These are phyloP conservation scores for Thaleichthys pacificus DNA, from an alignment of 2,797 vertebrate species.

Conservation along the genomic window DNA sequence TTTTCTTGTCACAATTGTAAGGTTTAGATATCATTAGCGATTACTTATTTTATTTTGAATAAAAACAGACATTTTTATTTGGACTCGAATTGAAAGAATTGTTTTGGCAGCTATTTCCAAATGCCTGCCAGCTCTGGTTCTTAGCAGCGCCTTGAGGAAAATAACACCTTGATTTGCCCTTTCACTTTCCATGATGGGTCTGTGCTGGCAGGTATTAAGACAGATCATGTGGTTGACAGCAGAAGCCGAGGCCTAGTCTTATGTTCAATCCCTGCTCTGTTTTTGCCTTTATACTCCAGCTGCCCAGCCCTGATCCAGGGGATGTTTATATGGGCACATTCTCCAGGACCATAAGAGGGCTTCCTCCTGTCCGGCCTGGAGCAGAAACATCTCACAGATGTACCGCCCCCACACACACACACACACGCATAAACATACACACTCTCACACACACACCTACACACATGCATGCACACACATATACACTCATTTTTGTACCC, in stretches of 20 bases:
- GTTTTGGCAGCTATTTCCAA: background rate
- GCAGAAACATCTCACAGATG: conserved; percentile 3
- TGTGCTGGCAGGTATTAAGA: conserved; percentile 11
- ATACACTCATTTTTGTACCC: background rate
- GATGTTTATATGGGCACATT: conserved; percentile 26
- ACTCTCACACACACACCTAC: background rate
- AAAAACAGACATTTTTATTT: background rate
- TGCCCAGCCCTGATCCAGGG: background rate
- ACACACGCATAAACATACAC: background rate
- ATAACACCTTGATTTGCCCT: conserved; percentile 1
- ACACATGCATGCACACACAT: background rate
- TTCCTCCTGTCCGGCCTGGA: conserved; percentile 15
- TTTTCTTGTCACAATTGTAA: background rate
- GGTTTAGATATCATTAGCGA: background rate
- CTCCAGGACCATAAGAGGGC: conserved; percentile 16
- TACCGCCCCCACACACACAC: background rate
- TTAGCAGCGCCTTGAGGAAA: background rate
- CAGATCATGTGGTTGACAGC: conserved; percentile 1
- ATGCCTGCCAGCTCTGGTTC: background rate
- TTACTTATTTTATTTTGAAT: background rate
- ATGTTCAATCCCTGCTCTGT: conserved; percentile 1
- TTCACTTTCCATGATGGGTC: background rate
- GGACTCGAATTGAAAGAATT: background rate
- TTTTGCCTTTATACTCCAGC: background rate
- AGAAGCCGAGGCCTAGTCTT: background rate